phyloP scores from a whole-genome alignment of 2,888 invertebrate genomes.

The Anorthoa munda region DNA sequence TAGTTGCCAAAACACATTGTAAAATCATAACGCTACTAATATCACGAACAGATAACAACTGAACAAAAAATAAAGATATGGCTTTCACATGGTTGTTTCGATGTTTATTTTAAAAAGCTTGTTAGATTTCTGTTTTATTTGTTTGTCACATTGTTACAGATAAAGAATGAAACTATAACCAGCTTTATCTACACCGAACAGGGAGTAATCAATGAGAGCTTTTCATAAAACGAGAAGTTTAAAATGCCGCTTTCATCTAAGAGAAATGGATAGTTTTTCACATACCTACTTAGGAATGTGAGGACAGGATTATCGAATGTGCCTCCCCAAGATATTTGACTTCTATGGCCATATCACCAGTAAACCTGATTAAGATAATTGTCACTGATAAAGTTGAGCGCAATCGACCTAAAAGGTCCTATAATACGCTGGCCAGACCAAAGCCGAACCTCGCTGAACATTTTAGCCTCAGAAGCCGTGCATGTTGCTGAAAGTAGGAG shows the following conservation, averaged over 20 bases:
- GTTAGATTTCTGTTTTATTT: no score
- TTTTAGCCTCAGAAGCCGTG: no score
- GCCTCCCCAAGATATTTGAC: no score
- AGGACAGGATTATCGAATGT: no score
- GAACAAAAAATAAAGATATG: background rate
- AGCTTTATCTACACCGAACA: background rate
- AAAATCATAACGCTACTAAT: constrained; percentile 12
- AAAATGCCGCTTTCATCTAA: background rate
- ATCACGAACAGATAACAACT: background rate
- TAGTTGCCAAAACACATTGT: constrained; percentile 9
- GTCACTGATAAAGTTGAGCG: no score
- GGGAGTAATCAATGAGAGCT: background rate
- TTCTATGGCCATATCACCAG: no score
- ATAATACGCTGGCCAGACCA: no score
- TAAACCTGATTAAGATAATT: no score
- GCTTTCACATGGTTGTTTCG: background rate
- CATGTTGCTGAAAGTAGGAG: no score
- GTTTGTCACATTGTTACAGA: no score
- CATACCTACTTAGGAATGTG: background rate
- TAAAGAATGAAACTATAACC: background rate
- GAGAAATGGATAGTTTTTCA: background rate
- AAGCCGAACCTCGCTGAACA: no score
- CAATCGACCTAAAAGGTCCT: no score
- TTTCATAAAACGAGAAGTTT: background rate
- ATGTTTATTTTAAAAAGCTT: background rate